Conservation (phyloP, 1,140 invertebrate genomes). For the Plectrocnemia conspersa region DNA sequence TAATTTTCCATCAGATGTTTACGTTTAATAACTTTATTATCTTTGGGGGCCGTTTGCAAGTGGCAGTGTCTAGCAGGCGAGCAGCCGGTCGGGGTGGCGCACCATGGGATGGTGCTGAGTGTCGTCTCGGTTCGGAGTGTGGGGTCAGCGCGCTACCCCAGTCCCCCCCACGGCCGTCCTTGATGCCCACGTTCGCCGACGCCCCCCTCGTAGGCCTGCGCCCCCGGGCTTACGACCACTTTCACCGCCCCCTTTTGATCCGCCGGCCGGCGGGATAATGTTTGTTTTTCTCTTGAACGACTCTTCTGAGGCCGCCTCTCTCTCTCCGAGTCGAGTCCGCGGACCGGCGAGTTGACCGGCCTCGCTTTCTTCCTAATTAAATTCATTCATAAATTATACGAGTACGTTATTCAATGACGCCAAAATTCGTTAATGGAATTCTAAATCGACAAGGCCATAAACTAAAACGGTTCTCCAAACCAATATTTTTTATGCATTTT, state of each 20-base stretch:
- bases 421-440: not conserved
- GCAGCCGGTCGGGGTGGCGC: constrained; percentile 5
- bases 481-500: not conserved
- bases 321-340: too few species aligned
- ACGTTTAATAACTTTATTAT: constrained; percentile 27
- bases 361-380: too few species aligned
- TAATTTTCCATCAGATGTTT: constrained; percentile 13
- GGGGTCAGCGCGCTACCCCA: not conserved
- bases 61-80: constrained; percentile 4
- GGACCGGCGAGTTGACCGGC: not conserved
- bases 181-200: constrained; percentile 5
- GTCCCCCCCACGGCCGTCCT: constrained; percentile 10
- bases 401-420: too few species aligned
- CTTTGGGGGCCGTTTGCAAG: constrained; percentile 5
- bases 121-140: not conserved
- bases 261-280: constrained; percentile 11
- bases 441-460: not conserved
- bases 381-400: too few species aligned
- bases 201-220: not conserved
- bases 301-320: constrained; percentile 9
- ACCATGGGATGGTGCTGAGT: not conserved
- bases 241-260: constrained; percentile 10
- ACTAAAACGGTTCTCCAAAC: not conserved
- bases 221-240: constrained; percentile 1
- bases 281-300: constrained; percentile 27